phyloP scores from a whole-genome alignment of 2,888 invertebrate species.

The Catocala sponsa region DNA sequence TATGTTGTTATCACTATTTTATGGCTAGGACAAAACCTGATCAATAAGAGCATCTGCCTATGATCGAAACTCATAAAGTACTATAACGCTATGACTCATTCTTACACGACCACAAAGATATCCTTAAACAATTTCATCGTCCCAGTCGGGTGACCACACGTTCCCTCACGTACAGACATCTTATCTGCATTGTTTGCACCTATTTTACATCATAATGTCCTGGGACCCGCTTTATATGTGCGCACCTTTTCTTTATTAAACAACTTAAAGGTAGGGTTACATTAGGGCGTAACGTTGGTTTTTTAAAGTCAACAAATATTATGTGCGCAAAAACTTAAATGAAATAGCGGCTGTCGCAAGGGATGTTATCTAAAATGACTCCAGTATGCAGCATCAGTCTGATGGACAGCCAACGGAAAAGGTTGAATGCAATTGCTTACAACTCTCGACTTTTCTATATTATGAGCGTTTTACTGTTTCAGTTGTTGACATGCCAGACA shows the following conservation, averaged over 20 bases:
- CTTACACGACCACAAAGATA: constrained; percentile 8
- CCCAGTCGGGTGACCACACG: constrained; percentile 49
- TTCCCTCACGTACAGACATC: constrained; percentile 69
- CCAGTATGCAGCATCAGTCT: no score
- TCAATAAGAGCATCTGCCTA: no score
- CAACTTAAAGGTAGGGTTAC: constrained; percentile 33
- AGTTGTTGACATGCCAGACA: no score
- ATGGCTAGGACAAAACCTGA: no score
- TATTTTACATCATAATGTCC: constrained; percentile 70
- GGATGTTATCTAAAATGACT: no score
- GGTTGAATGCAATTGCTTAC: no score
- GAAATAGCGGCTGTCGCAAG: no score
- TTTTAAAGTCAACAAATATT: not conserved
- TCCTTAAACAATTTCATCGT: constrained; percentile 12
- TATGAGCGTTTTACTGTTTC: no score
- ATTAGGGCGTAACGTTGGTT: constrained; percentile 26
- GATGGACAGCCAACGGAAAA: no score
- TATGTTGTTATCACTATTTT: no score
- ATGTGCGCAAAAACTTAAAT: no score
- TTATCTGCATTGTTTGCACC: constrained; percentile 62
- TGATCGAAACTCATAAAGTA: constrained; percentile 10
- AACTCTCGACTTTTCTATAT: no score
- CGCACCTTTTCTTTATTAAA: constrained; percentile 40
- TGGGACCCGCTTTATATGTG: constrained; percentile 50
- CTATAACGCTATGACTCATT: constrained; percentile 12